Conservation (phyloP, 2,797 vertebrate species). For the Falco berigora region DNA sequence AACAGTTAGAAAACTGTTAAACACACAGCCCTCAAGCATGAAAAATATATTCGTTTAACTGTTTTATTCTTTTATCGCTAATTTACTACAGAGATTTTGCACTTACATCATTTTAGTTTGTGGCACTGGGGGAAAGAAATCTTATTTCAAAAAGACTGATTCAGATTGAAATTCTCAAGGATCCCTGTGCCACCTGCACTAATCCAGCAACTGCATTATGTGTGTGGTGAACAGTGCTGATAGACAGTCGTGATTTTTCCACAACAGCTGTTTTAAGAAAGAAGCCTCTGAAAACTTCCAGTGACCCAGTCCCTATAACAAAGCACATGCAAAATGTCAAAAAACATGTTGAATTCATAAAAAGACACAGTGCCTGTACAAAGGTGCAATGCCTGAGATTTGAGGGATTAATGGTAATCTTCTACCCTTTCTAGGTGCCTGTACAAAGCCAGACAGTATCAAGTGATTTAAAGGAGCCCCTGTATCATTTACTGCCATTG, state of each 20-base stretch:
- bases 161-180: neutral
- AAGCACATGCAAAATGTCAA: neutral
- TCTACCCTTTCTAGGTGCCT: neutral
- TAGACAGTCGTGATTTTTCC: neutral
- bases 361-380: neutral
- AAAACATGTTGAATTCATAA: neutral
- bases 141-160: conserved; percentile 40
- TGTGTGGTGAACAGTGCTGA: neutral
- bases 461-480: neutral
- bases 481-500: rapidly evolving
- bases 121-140: conserved; percentile 20
- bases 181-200: neutral
- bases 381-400: neutral
- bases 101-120: conserved; percentile 36
- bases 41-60: conserved; percentile 67
- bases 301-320: neutral
- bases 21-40: conserved; percentile 65
- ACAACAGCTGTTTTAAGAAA: neutral
- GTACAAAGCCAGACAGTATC: neutral
- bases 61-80: conserved; percentile 70
- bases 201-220: neutral
- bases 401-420: neutral
- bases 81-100: conserved; percentile 61
- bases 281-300: neutral
- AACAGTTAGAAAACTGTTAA: conserved; percentile 73